Base-by-base conservation (phyloP, 2,797 vertebrate genomes). In the Poecilia picta region DNA sequence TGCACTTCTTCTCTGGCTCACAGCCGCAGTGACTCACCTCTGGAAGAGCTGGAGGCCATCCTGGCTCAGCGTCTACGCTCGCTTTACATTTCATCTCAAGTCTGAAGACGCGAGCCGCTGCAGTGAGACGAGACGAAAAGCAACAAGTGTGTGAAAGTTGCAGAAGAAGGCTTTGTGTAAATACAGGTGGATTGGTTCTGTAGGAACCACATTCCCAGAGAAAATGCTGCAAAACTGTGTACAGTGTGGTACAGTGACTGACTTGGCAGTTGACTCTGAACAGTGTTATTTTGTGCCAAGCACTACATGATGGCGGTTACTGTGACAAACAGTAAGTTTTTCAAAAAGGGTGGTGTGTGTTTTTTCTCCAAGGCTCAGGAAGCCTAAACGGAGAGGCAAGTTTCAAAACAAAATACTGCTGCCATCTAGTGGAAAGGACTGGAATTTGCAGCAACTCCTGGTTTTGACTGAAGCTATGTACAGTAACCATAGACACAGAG, bases 11-110 rank as follows among this genome's bases (percentile, higher is more conserved):
- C 80, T 39, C 82, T 89, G 84, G 73, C 77, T 78, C 90, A 88
- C 80, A 76, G 81, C 78, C 96, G 96, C 55, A 94, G 95, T 85
- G 97, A 98, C 72, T 95, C 96, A 0, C 96, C 96, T 0, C 94
- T 98, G 86, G 95, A 96, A 78, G 97, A 97, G 91, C 93, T 99
- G 90, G 97, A 98, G 94, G 91, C 83, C 49, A 95, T 96, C 0
- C 93, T 99, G 91, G 97, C 96, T 0, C 90, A 89, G 73, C 96
- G 98, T 0, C 94, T 99, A 76, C 97, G 97, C 89, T 97, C 97
- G 0, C 89, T 98, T n/a, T 97, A 97, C 0, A 90, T 97, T 92
- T 98, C 97, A 16, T 98, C 97, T 72, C 85, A 97, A 2, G 98
- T 98, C 85, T 99, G 96, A 99, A 81, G 81, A 72, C 23, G 8